These are phyloP conservation scores for Knipowitschia caucasica DNA, from an alignment of 2,797 vertebrate species.

Conservation along the genomic window DNA sequence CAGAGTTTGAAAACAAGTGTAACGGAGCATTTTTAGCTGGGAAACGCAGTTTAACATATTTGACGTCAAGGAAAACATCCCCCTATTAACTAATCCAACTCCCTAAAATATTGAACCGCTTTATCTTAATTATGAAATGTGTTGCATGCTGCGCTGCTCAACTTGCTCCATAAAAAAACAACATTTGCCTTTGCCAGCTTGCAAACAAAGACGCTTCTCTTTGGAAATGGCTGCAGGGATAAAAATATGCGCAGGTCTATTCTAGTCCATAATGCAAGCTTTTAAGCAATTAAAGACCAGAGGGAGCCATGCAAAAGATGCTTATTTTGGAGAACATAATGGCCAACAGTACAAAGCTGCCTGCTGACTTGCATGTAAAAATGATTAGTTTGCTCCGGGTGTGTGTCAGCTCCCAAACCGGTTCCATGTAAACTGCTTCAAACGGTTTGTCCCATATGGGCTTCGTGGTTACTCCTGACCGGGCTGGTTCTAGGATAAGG, in stretches of 20 bases:
- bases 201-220: slow-evolving; percentile 1
- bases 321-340: slow-evolving; percentile 12
- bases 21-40: background rate
- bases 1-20: no score
- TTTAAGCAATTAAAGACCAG: slow-evolving; percentile 13
- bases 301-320: slow-evolving; percentile 11
- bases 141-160: background rate
- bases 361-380: slow-evolving; percentile 9
- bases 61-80: background rate
- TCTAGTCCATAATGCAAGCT: slow-evolving; percentile 7
- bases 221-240: background rate
- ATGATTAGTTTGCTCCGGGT: slow-evolving; percentile 5
- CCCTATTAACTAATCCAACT: background rate
- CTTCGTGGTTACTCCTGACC: background rate
- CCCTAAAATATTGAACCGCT: background rate
- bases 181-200: background rate
- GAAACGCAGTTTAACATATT: background rate
- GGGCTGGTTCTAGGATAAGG: background rate
- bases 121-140: background rate
- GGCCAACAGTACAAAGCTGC: slow-evolving; percentile 3
- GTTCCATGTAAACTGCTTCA: slow-evolving; percentile 3
- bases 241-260: slow-evolving; percentile 6
- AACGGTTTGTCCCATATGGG: background rate
- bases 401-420: slow-evolving; percentile 1
- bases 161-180: background rate